phyloP scores from a whole-genome alignment of 2,888 invertebrate genomes.

The Lycia hirtaria region DNA sequence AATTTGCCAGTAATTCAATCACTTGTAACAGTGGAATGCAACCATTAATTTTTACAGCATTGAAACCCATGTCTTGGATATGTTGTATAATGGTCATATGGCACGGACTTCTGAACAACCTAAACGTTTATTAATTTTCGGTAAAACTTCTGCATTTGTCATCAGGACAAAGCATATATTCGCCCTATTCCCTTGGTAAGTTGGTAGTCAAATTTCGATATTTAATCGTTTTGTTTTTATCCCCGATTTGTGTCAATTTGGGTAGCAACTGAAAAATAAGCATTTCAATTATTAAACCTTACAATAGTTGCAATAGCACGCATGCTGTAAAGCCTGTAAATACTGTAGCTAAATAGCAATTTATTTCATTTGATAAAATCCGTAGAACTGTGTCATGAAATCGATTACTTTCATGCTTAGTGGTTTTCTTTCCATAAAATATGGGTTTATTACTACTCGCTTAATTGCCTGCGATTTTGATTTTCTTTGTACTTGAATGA shows the following conservation, averaged over 20 bases:
- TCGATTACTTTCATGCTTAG: slow-evolving; percentile 31
- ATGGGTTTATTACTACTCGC: slow-evolving; percentile 14
- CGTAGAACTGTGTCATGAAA: slow-evolving; percentile 32
- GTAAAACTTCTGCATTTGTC: too few relatives aligned
- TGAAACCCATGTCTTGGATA: too few relatives aligned
- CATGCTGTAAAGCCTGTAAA: background rate
- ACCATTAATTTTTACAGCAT: background rate
- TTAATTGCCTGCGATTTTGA: slow-evolving; percentile 9
- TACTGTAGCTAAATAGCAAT: slow-evolving; percentile 30
- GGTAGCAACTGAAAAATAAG: background rate
- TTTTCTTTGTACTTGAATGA: slow-evolving; percentile 1
- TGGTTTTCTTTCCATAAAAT: slow-evolving; percentile 17
- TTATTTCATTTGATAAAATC: slow-evolving; percentile 32
- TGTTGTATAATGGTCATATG: too few relatives aligned
- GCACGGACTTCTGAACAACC: too few relatives aligned
- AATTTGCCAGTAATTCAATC: background rate
- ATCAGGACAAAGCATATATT: too few relatives aligned
- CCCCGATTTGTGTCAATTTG: background rate
- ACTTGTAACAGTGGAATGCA: background rate
- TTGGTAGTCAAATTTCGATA: too few relatives aligned
- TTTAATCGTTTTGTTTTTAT: too few relatives aligned
- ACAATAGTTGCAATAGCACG: too few relatives aligned
- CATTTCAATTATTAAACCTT: slow-evolving; percentile 12
- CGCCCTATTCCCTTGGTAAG: too few relatives aligned
- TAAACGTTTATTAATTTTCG: too few relatives aligned